Percentiles rank a stretch among this genome's conserved stretches.
phyloP scores from a whole-genome alignment of 1,140 invertebrate species.

The Euglossa dilemma region DNA sequence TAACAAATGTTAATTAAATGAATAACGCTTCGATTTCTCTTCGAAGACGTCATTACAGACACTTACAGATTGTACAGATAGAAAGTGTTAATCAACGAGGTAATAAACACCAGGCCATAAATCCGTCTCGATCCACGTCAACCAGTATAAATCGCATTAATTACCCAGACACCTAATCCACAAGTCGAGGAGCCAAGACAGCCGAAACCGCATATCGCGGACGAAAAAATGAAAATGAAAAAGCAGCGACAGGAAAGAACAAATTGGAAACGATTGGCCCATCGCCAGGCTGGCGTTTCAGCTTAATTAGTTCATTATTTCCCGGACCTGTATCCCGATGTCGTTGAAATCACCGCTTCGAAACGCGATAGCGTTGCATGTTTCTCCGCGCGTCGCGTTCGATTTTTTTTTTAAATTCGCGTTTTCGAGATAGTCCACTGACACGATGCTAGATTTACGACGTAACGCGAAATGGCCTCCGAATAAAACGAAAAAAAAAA shows the following conservation, averaged over 20 bases:
- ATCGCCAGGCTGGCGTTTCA: not conserved
- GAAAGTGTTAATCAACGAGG: too few relatives aligned
- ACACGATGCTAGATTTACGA: slow-evolving; percentile 24
- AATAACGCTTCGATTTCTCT: too few relatives aligned
- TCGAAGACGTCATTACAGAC: too few relatives aligned
- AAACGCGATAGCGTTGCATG: not conserved
- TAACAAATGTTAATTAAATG: too few relatives aligned
- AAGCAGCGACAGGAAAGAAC: too few relatives aligned
- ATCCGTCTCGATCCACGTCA: too few relatives aligned
- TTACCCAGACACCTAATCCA: not conserved
- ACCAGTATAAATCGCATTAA: too few relatives aligned
- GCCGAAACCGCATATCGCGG: too few relatives aligned
- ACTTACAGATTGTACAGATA: too few relatives aligned
- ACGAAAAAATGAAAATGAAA: too few relatives aligned
- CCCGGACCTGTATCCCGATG: not conserved
- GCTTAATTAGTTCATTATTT: slow-evolving; percentile 33
- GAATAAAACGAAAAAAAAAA: not conserved
- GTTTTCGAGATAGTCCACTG: slow-evolving; percentile 16
- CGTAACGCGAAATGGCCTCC: not conserved
- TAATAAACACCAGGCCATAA: too few relatives aligned
- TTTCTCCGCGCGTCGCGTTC: not conserved
- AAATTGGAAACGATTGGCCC: slow-evolving; percentile 13
- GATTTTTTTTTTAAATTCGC: slow-evolving; percentile 12
- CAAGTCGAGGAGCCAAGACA: not conserved
- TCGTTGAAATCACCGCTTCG: slow-evolving; percentile 10